Base-by-base conservation (phyloP, 2,888 invertebrate genomes). In the Esperia sulphurella region DNA sequence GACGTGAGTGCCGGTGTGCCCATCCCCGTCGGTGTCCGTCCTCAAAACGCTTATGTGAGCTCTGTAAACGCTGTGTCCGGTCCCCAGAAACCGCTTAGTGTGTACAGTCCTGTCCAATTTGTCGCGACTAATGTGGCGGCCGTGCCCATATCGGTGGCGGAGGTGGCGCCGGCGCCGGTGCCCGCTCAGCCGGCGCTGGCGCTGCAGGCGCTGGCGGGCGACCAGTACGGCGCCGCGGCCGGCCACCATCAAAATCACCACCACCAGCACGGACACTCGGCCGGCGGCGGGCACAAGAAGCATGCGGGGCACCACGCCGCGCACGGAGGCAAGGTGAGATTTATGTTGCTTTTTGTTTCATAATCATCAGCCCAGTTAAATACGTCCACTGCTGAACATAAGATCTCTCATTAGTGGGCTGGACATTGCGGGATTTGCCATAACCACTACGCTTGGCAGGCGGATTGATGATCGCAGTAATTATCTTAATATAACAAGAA, bases 241-340 rank as follows among this genome's bases (percentile, higher is more conserved):
- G 74, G 74, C n/a, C 73, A 82, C 52, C 70, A 75, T 21, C 65
- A 80, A 0, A 73, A 77, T 35, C 73, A 77, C 46, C 21, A 21
- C 21, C 3, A 5, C 21, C 71, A 70, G 1, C 75, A 77, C 29
- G 77, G 78, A 3, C 74, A 83, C 41, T 69, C 83, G 41, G 80
- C 85, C 1, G 92, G 91, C 0, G 92, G 91, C 0, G 93, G 93
- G 0, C 85, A 90, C 37, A 79, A 85, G 12, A 84, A 91, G 14
- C 90, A 92, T 41, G 82, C 78, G 0, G 86, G 89, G 13, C 90
- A 92, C 54, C 80, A 91, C 52, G 84, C 79, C 0, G 82, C 89
- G 7, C 90, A 91, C 52, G 92, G 91, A 6, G 91, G 90, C 21
- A 91, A 92, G 83, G 90, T 88, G 45, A 38, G 56, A 41, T 43